Conservation (phyloP, 2,113 vertebrate genomes). For the Siniperca knerii region DNA sequence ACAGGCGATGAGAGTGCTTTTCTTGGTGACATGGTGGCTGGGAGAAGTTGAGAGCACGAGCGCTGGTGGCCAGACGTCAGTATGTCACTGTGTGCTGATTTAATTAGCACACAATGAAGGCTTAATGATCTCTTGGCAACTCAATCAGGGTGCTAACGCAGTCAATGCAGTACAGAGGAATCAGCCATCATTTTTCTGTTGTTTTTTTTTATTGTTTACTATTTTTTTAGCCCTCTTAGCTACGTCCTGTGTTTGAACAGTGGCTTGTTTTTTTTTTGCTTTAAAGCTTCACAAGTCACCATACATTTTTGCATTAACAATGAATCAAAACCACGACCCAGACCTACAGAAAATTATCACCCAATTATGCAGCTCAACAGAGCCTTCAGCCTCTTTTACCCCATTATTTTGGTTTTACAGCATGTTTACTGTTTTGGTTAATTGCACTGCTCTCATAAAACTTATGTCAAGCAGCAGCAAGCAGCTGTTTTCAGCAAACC, state of each 20-base stretch:
- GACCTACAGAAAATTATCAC: neutral
- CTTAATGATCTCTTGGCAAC: constrained; percentile 55
- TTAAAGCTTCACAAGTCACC: neutral
- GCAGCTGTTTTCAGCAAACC: neutral
- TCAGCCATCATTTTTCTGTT: neutral
- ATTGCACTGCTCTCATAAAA: no score
- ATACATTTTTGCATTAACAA: neutral
- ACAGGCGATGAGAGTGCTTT: neutral
- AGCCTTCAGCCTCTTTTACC: neutral
- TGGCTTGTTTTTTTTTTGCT: neutral
- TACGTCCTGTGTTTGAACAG: neutral
- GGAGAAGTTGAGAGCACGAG: constrained; percentile 34
- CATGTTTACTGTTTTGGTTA: neutral
- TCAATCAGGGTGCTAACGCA: constrained; percentile 16
- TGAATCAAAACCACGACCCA: neutral
- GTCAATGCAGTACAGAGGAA: neutral
- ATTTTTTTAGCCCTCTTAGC: neutral
- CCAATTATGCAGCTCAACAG: neutral
- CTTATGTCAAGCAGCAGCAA: neutral
- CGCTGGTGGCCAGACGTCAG: constrained; percentile 33
- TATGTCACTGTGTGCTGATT: constrained; percentile 36
- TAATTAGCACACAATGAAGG: constrained; percentile 55
- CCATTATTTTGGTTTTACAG: neutral
- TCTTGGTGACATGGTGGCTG: constrained; percentile 2
- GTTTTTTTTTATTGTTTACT: neutral